Evolutionary conservation across 2,113 vertebrate genomes (phyloP).

Genomic region (Salvelinus sp.): DNA sequence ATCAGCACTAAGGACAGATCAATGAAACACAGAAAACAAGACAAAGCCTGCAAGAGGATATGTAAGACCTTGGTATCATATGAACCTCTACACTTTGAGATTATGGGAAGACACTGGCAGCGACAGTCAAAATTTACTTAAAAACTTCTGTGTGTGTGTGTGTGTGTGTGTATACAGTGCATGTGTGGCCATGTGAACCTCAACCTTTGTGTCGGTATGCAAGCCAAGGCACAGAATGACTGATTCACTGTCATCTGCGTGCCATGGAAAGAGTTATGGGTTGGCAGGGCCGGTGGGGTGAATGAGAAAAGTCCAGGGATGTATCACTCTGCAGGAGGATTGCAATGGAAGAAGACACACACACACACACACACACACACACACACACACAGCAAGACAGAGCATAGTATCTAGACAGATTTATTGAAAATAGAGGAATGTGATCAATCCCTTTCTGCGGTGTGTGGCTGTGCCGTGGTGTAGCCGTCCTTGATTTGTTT

Average conservation of each 20-base stretch:
- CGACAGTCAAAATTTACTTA: too few relatives aligned
- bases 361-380: too few relatives aligned
- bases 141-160: too few relatives aligned
- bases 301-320: not conserved
- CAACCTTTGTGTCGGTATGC: not conserved
- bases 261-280: constrained; percentile 44
- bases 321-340: not conserved
- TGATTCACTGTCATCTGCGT: constrained; percentile 10
- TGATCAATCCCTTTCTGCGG: not conserved
- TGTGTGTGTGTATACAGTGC: not conserved
- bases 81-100: too few relatives aligned
- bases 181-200: not conserved
- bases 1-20: constrained; percentile 46
- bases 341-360: not conserved
- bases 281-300: constrained; percentile 26
- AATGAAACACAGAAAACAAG: constrained; percentile 25
- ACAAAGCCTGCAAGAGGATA: too few relatives aligned
- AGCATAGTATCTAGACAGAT: constrained; percentile 24
- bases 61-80: too few relatives aligned
- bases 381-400: too few relatives aligned
- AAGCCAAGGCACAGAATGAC: constrained; percentile 13
- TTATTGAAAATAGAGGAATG: constrained; percentile 43
- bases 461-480: not conserved
- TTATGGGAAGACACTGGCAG: too few relatives aligned
- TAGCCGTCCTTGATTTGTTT: constrained; percentile 46